phyloP scores from a whole-genome alignment of 2,113 vertebrate species.

The Edolisoma coerulescens region DNA sequence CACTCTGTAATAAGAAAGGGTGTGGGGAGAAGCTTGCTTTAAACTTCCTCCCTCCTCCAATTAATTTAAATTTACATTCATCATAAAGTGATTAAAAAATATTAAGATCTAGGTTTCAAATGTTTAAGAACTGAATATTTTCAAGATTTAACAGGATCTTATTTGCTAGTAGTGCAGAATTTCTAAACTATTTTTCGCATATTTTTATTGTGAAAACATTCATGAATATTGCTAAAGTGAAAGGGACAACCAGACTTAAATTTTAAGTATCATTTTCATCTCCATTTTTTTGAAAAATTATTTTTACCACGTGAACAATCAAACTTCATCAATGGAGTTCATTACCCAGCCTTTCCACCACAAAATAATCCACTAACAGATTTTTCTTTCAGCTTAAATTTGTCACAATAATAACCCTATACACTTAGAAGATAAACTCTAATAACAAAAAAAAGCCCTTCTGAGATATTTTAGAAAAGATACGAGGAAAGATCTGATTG shows the following conservation, averaged over 20 bases:
- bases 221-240: slow-evolving; percentile 3
- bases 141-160: neutral
- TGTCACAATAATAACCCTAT: neutral
- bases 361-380: neutral
- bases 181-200: neutral
- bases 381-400: neutral
- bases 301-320: neutral
- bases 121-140: neutral
- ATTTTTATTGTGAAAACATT: neutral
- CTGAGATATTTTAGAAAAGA: neutral
- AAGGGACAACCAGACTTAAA: neutral
- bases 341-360: neutral
- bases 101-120: neutral
- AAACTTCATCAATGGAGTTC: neutral
- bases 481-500: neutral
- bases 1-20: neutral
- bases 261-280: neutral
- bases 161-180: neutral
- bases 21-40: neutral
- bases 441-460: neutral
- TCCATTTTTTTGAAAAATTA: neutral
- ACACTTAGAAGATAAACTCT: neutral
- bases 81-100: neutral
- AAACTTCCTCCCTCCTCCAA: neutral
- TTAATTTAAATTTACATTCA: neutral